Base-by-base conservation (phyloP, 53 echinoderm and acorn worm genomes). In the Holothuria scabra region DNA sequence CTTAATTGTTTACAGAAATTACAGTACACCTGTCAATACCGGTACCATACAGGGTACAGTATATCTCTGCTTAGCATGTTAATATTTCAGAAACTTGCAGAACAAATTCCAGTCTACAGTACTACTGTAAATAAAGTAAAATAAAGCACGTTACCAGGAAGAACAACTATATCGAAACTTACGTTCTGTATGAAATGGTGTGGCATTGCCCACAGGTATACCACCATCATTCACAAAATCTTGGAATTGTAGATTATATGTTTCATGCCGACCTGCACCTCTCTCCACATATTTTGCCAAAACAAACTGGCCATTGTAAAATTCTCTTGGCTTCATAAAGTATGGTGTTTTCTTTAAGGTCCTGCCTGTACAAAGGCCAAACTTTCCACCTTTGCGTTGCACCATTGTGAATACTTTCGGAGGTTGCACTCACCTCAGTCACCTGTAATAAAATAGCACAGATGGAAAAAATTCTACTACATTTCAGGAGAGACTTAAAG, bases 321-420 rank as follows among this genome's bases (percentile, higher is more conserved):
- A 79, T n/a, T 31, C 29, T 30, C 58, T 59, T 58, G 57, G 79
- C 33, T 58, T 59, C 21, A 20, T 19, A 28, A 79, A 79, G 7
- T 57, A 59, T 13, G 48, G 33, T 29, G 59, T 28, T 32, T 59
- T 79, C 13, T 57, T 79, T 5, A 79, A 29, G 26, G 79, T 79
- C 31, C 59, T 79, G 79, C 59, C 59, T 16, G 79, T 79, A 14
- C n/a, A 13, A 10, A 79, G 56, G 29, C 79, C 79, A 29, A 57
- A 59, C 59, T 79, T 79, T 23, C 52, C 33, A 33, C 79, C 79
- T 19, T 33, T 57, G 24, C 79, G 58, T 20, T 79, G 79, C 26
- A 79, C 79, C 79, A 79, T 79, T 55, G 30, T 79, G 60, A 30
- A 26, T 3, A 16, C 28, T 79, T 79, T 19, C 11, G 31, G 4